Percentiles rank a stretch among this genome's conserved stretches.
Conservation (phyloP, 2,888 invertebrate genomes). For the Anodontia alba region DNA sequence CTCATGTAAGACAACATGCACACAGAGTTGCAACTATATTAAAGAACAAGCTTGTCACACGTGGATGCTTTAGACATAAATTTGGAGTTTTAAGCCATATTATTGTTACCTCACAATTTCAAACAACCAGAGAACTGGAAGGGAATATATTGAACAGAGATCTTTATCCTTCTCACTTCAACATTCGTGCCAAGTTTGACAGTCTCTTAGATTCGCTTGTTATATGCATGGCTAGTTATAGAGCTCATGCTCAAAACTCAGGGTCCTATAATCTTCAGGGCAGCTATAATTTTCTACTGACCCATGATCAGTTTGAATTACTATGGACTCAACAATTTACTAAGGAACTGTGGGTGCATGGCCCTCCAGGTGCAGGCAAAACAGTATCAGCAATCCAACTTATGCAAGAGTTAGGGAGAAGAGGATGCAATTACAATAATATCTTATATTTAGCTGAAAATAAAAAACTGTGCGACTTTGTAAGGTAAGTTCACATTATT, state of each 20-base stretch:
- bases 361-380: conserved; percentile 76
- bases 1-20: conserved; percentile 49
- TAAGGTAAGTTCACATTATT: conserved; percentile 62
- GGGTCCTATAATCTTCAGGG: conserved; percentile 46
- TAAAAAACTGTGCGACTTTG: conserved; percentile 73
- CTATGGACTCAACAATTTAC: conserved; percentile 75
- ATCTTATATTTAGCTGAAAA: conserved; percentile 76
- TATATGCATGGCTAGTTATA: conserved; percentile 72
- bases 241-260: conserved; percentile 53
- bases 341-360: conserved; percentile 77
- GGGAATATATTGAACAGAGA: conserved; percentile 38
- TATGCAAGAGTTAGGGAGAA: conserved; percentile 67
- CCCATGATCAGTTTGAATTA: conserved; percentile 78
- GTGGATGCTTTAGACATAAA: conserved; percentile 72
- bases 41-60: conserved; percentile 67
- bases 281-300: conserved; percentile 72
- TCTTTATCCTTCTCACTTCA: conserved; percentile 72
- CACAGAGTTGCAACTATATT: conserved; percentile 56
- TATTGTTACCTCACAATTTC: conserved; percentile 37
- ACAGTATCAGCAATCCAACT: conserved; percentile 75
- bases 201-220: conserved; percentile 67
- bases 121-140: conserved; percentile 2
- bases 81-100: conserved; percentile 69
- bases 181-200: conserved; percentile 61
- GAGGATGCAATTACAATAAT: conserved; percentile 66